A percentile compares a stretch with the other conserved stretches of the same genome.
Evolutionary conservation across 2,888 invertebrate genomes (phyloP).

Genomic region (Erebia aethiops): DNA sequence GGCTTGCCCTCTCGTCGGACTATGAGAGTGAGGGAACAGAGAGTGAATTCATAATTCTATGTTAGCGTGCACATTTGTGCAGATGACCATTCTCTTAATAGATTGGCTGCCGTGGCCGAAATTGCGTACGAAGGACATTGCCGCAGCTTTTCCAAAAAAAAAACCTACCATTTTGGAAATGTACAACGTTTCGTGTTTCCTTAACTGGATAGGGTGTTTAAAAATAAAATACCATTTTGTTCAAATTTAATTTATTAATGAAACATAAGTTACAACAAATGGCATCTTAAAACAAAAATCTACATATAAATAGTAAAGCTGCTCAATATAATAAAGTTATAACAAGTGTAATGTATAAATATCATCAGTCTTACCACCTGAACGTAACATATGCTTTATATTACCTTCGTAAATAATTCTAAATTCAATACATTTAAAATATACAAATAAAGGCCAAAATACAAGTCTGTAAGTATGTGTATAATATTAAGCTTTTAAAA

Average conservation of each 20-base stretch:
- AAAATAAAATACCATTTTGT: constrained; percentile 54
- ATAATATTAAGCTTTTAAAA: neutral
- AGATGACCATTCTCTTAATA: no score
- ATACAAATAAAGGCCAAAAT: neutral
- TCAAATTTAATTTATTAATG: constrained; percentile 78
- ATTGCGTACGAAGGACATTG: no score
- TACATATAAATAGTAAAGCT: constrained; percentile 81
- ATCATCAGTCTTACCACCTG: constrained; percentile 34
- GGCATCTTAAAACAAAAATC: constrained; percentile 74
- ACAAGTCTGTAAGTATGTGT: neutral
- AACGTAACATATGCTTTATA: constrained; percentile 28
- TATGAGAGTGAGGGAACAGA: no score
- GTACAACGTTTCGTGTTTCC: neutral
- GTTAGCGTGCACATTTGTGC: no score
- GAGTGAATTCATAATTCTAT: no score
- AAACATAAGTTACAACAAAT: constrained; percentile 83
- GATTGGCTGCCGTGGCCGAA: no score
- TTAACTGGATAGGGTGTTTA: neutral
- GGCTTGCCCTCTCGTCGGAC: no score
- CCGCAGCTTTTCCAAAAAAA: neutral
- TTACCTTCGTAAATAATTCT: neutral
- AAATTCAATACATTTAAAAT: neutral
- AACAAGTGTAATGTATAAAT: constrained; percentile 46
- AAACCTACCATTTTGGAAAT: neutral
- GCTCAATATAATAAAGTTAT: constrained; percentile 64